Conservation (phyloP, 1,140 invertebrate species). For the Leptinotarsa defecta region DNA sequence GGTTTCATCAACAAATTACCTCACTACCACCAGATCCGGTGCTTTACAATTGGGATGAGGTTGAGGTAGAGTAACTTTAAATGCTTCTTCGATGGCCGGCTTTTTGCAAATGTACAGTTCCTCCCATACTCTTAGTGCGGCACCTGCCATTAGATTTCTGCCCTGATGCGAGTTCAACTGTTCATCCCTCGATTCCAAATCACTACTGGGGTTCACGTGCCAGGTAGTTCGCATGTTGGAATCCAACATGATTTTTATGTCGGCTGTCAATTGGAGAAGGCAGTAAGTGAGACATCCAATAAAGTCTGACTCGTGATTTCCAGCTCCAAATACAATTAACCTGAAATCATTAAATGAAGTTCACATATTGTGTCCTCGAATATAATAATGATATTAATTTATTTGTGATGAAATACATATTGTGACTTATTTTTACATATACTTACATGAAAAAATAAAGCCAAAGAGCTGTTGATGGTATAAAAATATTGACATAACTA, state of each 20-base stretch:
- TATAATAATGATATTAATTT: too few relatives aligned
- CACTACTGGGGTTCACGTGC: slow-evolving; percentile 81
- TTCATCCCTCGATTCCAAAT: slow-evolving; percentile 73
- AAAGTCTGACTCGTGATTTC: slow-evolving; percentile 94
- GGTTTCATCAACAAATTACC: background rate
- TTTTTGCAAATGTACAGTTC: slow-evolving; percentile 96
- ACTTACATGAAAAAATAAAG: too few relatives aligned
- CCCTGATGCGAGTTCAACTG: slow-evolving; percentile 79
- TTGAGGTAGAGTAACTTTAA: slow-evolving; percentile 80
- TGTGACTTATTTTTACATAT: too few relatives aligned
- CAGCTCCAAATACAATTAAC: slow-evolving; percentile 87
- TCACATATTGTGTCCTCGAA: too few relatives aligned
- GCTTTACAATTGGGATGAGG: slow-evolving; percentile 75
- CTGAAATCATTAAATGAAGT: slow-evolving; percentile 54
- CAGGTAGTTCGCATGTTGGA: slow-evolving; percentile 81
- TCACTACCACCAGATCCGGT: slow-evolving; percentile 74
- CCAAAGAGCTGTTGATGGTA: too few relatives aligned
- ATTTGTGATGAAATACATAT: too few relatives aligned
- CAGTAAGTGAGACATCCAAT: slow-evolving; percentile 95
- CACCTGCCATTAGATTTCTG: slow-evolving; percentile 85
- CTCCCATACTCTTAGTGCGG: slow-evolving; percentile 94
- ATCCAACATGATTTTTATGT: slow-evolving; percentile 84
- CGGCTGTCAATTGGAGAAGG: slow-evolving; percentile 89
- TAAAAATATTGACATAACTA: too few relatives aligned
- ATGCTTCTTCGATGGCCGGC: slow-evolving; percentile 91